These are phyloP conservation scores for Momotus momota DNA, from an alignment of 2,797 vertebrate species.

Conservation along the genomic window DNA sequence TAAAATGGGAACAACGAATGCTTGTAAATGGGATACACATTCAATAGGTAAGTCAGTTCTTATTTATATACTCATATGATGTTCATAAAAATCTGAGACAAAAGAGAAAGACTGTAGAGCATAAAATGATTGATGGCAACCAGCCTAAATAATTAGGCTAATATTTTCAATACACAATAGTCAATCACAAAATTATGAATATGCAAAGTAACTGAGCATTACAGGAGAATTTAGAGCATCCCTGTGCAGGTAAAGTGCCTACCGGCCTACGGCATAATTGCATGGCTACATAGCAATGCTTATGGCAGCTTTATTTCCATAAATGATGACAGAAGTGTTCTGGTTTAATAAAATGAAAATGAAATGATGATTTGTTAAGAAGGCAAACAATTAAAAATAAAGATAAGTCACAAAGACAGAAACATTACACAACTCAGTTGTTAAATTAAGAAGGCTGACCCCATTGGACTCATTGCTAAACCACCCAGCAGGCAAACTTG, in stretches of 20 bases:
- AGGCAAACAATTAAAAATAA: background rate
- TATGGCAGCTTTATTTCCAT: background rate
- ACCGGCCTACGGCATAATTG: background rate
- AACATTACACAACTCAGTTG: background rate
- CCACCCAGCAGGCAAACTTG: background rate
- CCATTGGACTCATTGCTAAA: background rate
- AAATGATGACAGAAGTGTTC: background rate
- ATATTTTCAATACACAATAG: background rate
- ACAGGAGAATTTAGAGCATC: background rate
- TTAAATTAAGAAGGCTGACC: constrained; percentile 12
- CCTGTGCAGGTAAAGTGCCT: background rate
- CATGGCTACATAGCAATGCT: background rate
- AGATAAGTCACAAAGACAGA: background rate
- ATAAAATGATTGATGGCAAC: background rate
- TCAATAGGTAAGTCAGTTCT: background rate
- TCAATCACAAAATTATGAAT: background rate
- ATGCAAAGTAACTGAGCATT: background rate
- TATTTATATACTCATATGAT: background rate
- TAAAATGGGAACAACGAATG: background rate
- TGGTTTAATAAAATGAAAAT: background rate
- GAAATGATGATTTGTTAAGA: background rate
- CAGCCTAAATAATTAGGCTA: background rate
- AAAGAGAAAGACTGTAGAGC: background rate
- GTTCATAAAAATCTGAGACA: background rate
- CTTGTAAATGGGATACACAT: background rate